Conservation (phyloP, 2,113 vertebrate species). For the Addax nasomaculatus region DNA sequence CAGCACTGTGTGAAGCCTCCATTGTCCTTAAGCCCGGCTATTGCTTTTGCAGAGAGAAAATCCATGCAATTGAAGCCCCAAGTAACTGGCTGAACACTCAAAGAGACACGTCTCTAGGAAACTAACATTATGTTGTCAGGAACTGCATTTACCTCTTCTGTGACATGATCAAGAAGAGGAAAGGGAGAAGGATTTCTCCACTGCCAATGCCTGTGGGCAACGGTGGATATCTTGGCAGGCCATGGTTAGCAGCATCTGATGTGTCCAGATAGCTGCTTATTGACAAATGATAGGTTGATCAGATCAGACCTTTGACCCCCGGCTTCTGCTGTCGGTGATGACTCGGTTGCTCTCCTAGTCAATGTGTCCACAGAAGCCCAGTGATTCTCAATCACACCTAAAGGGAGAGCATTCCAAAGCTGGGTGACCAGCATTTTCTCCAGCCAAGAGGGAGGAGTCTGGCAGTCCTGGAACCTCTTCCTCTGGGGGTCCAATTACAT, state of each 20-base stretch:
- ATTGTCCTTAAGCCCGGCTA: constrained; percentile 4
- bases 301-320: constrained; percentile 49
- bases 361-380: constrained; percentile 8
- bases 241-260: not conserved
- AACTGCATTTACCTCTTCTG: constrained; percentile 62
- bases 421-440: not conserved
- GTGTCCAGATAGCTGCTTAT: not conserved
- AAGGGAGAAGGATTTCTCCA: constrained; percentile 50
- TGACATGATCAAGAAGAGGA: constrained; percentile 63
- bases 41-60: constrained; percentile 57
- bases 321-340: constrained; percentile 33
- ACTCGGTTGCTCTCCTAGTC: constrained; percentile 42
- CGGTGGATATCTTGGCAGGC: constrained; percentile 16
- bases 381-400: not conserved
- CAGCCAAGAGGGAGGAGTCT: not conserved
- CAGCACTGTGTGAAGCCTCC: constrained; percentile 16
- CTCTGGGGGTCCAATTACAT: not conserved
- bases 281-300: constrained; percentile 35
- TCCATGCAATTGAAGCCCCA: constrained; percentile 33
- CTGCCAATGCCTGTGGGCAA: not conserved
- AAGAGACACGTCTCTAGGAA: constrained; percentile 66
- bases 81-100: constrained; percentile 7
- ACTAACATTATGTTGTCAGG: constrained; percentile 59
- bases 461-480: not conserved
- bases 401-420: not conserved